Evolutionary conservation across 2,888 invertebrate genomes (phyloP), one percentile per base, ranked within the genome.

Genomic region (Fragum fragum): DNA sequence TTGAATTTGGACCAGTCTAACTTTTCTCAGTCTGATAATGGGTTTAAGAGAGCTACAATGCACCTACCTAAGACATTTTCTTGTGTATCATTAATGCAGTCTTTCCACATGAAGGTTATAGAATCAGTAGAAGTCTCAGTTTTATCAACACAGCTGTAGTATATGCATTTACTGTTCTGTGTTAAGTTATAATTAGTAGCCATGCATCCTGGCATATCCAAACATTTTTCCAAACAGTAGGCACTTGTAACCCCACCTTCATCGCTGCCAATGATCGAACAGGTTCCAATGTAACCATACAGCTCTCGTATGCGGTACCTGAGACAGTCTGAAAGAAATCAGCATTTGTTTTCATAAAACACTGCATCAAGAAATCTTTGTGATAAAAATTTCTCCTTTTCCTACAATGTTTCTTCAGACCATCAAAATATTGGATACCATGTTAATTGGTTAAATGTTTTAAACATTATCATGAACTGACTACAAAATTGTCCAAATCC

Each of bases 171-270:
- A 9, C 23, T 55, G 16, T 29, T 71, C 14, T 26, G 3, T 0
- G 29, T 7, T 9, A 21, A 7, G 1, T 36, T 61, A 32, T 42
- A 57, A 5, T 66, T 79, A 0, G 52, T 66, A 18, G 47, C 80
- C 21, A 66, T 23, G 39, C 80, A 80, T 11, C 36, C 52, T 6
- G 55, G 39, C 68, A 76, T 76, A 57, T 80, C 80, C 16, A 80
- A 26, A 73, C 80, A 80, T 59, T 68, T 66, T 18, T 68, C 53
- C 11, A 68, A 9, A 52, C 80, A 80, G 52, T 76, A 76, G 5
- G 42, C 61, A 26, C 36, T n/a, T 1, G 59, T 73, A 16, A 80
- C 42, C 7, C 76, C 69, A 0, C 80, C 80, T 21, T 68, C 52
- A 26, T 80, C 80, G 18, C 18, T 29, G 1, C 29, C 72, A 16